A percentile compares a stretch with the other conserved stretches of the same genome.
Evolutionary conservation across 1,140 invertebrate genomes (phyloP).

Genomic region (Hesperophylax magnus): DNA sequence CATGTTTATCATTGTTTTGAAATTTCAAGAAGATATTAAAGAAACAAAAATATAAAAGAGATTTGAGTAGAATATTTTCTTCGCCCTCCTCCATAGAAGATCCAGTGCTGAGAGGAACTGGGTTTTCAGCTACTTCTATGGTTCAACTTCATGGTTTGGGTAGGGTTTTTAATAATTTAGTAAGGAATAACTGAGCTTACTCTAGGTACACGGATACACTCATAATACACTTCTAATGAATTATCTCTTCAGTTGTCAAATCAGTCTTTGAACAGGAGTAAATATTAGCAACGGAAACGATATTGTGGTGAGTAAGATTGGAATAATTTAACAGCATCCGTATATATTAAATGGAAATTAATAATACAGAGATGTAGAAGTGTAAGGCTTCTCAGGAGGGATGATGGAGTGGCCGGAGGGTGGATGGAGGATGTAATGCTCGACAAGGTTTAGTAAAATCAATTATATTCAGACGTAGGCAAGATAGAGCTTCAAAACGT

Average conservation of each 20-base stretch:
- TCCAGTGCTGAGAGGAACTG: no score
- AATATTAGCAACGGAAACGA: neutral
- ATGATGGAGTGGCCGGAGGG: slow-evolving; percentile 24
- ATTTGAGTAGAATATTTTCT: no score
- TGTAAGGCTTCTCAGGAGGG: slow-evolving; percentile 7
- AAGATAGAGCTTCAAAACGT: slow-evolving; percentile 13
- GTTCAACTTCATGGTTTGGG: no score
- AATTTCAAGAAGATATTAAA: no score
- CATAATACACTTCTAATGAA: no score
- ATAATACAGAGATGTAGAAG: slow-evolving; percentile 17
- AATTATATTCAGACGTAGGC: slow-evolving; percentile 21
- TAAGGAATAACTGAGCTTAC: no score
- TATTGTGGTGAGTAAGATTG: slow-evolving; percentile 18
- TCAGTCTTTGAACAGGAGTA: neutral
- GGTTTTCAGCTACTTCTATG: no score
- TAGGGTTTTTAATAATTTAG: no score
- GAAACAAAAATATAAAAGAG: no score
- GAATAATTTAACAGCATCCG: slow-evolving; percentile 5
- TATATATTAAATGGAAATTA: slow-evolving; percentile 26
- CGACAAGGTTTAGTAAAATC: slow-evolving; percentile 26
- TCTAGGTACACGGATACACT: no score
- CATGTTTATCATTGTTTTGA: no score
- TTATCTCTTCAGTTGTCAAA: neutral
- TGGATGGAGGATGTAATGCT: neutral
- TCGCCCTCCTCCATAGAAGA: no score